These are phyloP conservation scores for Tipula unca DNA, from an alignment of 2,888 invertebrate species.

Conservation along the genomic window DNA sequence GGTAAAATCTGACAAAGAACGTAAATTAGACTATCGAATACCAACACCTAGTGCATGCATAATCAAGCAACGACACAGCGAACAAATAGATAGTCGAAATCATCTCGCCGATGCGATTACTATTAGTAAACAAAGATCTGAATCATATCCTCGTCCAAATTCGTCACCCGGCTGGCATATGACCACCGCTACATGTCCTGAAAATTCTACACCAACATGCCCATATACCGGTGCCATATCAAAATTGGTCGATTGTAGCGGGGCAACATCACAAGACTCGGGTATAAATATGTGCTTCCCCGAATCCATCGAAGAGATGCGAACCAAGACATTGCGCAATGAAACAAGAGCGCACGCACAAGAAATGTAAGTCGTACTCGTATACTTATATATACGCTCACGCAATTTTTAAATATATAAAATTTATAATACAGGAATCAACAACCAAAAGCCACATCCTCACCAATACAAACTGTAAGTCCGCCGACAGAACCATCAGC, in stretches of 20 bases:
- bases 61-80: conserved; percentile 25
- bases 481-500: not conserved
- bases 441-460: not conserved
- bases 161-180: conserved; percentile 25
- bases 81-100: conserved; percentile 14
- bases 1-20: not conserved
- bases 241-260: conserved; percentile 44
- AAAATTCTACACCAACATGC: conserved; percentile 27
- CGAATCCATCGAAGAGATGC: conserved; percentile 49
- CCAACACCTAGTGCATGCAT: not conserved
- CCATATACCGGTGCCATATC: conserved; percentile 29
- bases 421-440: not conserved
- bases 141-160: conserved; percentile 27
- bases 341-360: not conserved
- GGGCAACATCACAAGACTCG: conserved; percentile 58
- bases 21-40: not conserved
- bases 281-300: conserved; percentile 67
- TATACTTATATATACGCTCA: not conserved
- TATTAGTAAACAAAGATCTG: conserved; percentile 24
- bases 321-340: not conserved
- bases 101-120: not conserved
- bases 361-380: not conserved
- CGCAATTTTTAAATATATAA: not conserved
- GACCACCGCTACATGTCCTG: conserved; percentile 26
- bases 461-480: not conserved